Conservation (phyloP, 2,797 vertebrate species). For the Helostoma temminkii region DNA sequence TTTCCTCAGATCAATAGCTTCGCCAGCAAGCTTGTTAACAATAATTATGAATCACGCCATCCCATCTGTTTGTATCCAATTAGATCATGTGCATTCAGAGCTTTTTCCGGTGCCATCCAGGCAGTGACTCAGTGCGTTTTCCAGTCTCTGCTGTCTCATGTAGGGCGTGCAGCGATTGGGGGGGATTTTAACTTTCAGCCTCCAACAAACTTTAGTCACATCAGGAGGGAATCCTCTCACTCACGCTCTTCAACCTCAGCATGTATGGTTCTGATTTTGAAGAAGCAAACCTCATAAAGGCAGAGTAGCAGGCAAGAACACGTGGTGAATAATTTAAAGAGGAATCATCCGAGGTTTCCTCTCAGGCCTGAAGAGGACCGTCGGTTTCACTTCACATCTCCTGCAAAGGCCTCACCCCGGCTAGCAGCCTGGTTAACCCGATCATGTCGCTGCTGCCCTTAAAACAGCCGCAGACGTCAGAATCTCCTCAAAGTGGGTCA, state of each 20-base stretch:
- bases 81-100: constrained; percentile 47
- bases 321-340: constrained; percentile 71
- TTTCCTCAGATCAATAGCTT: constrained; percentile 47
- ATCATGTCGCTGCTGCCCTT: constrained; percentile 41
- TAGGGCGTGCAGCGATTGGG: constrained; percentile 1
- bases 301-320: constrained; percentile 26
- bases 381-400: constrained; percentile 32
- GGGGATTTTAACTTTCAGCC: background rate
- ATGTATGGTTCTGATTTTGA: constrained; percentile 1
- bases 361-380: constrained; percentile 25
- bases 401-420: constrained; percentile 53
- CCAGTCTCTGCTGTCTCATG: constrained; percentile 50
- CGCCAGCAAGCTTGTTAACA: constrained; percentile 37
- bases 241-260: background rate
- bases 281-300: background rate
- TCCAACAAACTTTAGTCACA: background rate
- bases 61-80: constrained; percentile 50
- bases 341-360: constrained; percentile 42
- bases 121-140: constrained; percentile 73
- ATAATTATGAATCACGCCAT: constrained; percentile 42
- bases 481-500: constrained; percentile 70
- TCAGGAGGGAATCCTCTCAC: background rate
- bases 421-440: constrained; percentile 41
- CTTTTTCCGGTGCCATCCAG: constrained; percentile 50
- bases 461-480: constrained; percentile 46